Conservation (phyloP, 1,140 invertebrate species). For the Penaeus chinensis region DNA sequence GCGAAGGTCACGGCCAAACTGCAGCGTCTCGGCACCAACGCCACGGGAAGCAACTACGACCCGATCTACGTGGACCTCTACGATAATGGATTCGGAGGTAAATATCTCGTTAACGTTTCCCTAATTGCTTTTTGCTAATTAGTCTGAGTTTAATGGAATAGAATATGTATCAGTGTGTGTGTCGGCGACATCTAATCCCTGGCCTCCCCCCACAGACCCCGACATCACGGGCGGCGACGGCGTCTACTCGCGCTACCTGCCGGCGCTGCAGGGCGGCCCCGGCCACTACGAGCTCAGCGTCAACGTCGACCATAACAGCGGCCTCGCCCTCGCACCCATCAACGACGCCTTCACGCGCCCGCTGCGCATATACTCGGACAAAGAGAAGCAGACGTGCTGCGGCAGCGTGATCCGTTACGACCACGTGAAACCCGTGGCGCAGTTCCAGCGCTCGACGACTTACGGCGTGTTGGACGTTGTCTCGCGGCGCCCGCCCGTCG, state of each 20-base stretch:
- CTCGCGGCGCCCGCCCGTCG: conserved; percentile 43
- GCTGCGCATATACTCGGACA: conserved; percentile 43
- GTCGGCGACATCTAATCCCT: background rate
- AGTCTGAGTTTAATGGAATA: too few relatives aligned
- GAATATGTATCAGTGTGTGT: too few relatives aligned
- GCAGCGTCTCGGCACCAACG: conserved; percentile 64
- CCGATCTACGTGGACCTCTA: conserved; percentile 58
- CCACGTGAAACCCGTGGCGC: conserved; percentile 57
- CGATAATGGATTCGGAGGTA: conserved; percentile 67
- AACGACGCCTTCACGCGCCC: conserved; percentile 51
- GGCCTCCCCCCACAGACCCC: conserved; percentile 70
- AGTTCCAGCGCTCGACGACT: conserved; percentile 58
- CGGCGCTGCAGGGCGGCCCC: conserved; percentile 43
- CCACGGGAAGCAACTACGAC: conserved; percentile 57
- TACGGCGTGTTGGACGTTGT: conserved; percentile 60
- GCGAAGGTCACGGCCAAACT: conserved; percentile 66
- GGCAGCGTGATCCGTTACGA: conserved; percentile 61
- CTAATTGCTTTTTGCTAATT: background rate
- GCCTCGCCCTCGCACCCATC: conserved; percentile 53
- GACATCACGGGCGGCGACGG: conserved; percentile 77
- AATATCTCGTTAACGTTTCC: conserved; percentile 27
- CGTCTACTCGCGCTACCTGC: conserved; percentile 75
- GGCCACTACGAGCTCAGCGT: conserved; percentile 65
- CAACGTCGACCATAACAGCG: conserved; percentile 60
- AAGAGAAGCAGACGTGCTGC: conserved; percentile 58